Evolutionary conservation across 1,140 invertebrate genomes (phyloP).

Genomic region (Drosophila athabasca): DNA sequence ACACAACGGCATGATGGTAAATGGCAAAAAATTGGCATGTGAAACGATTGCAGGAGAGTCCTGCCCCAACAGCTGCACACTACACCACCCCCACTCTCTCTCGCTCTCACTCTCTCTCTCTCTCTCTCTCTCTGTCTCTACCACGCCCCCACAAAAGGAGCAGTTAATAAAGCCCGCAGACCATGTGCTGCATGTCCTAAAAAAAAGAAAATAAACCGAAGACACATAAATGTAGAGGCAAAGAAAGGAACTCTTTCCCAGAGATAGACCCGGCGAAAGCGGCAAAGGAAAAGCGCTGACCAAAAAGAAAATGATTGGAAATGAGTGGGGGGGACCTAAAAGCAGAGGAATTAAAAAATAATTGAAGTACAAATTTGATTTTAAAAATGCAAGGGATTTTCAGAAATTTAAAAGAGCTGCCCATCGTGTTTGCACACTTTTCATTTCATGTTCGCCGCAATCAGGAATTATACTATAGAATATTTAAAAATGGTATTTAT

Average conservation of each 20-base stretch:
- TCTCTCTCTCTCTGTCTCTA: no score
- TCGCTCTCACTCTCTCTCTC: no score
- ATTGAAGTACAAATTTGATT: no score
- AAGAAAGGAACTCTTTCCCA: conserved; percentile 3
- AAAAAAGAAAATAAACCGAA: neutral
- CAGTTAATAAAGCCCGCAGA: conserved; percentile 72
- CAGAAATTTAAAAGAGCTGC: no score
- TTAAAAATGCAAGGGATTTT: no score
- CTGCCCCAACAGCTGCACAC: neutral
- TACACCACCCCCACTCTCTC: no score
- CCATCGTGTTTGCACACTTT: no score
- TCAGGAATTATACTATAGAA: neutral
- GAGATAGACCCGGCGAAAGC: neutral
- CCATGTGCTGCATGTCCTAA: conserved; percentile 56
- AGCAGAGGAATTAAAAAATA: no score
- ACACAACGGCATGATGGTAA: conserved; percentile 30
- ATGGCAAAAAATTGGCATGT: conserved; percentile 42
- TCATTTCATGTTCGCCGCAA: neutral
- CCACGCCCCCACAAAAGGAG: conserved; percentile 46
- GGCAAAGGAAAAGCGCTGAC: neutral
- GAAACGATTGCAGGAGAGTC: conserved; percentile 26
- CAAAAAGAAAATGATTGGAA: neutral
- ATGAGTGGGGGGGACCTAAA: neutral
- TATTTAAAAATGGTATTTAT: conserved; percentile 13
- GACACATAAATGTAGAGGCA: neutral